These are phyloP conservation scores for Proisotoma minuta DNA, from an alignment of 2,888 invertebrate species.

Conservation along the genomic window DNA sequence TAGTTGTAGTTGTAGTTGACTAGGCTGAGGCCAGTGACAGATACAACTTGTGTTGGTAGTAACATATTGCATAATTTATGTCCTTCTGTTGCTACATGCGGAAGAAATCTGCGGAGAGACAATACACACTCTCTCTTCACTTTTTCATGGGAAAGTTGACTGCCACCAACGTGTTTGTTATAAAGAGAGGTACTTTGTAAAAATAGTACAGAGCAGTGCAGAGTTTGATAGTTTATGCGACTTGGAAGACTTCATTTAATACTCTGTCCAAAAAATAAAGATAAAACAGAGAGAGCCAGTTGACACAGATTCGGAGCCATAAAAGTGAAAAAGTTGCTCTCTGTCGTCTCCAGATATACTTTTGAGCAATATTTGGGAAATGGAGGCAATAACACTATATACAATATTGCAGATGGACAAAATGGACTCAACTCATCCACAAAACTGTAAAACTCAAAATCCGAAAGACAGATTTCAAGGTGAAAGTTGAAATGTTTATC, in stretches of 20 bases:
- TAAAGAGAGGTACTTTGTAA: no score
- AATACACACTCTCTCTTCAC: no score
- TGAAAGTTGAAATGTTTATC: no score
- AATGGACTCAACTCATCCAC: no score
- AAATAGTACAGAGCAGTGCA: no score
- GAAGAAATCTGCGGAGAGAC: slow-evolving; percentile 1
- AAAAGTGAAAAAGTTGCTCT: slow-evolving; percentile 2
- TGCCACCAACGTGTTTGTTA: no score
- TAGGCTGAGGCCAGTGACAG: not conserved
- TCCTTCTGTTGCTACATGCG: not conserved
- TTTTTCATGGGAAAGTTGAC: no score
- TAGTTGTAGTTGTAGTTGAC: no score
- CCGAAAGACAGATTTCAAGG: no score
- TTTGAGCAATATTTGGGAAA: slow-evolving; percentile 5
- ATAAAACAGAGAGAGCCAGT: not conserved
- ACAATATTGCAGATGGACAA: no score
- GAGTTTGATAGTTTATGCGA: not conserved
- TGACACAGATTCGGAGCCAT: slow-evolving; percentile 5
- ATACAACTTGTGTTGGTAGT: not conserved
- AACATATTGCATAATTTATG: slow-evolving; percentile 6
- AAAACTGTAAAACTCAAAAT: no score
- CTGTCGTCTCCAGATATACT: not conserved
- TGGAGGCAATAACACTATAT: not conserved
- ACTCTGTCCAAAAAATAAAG: slow-evolving; percentile 10
- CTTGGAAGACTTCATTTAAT: slow-evolving; percentile 8